Base-by-base conservation (phyloP, 2,797 vertebrate species). In the Pampus argenteus region DNA sequence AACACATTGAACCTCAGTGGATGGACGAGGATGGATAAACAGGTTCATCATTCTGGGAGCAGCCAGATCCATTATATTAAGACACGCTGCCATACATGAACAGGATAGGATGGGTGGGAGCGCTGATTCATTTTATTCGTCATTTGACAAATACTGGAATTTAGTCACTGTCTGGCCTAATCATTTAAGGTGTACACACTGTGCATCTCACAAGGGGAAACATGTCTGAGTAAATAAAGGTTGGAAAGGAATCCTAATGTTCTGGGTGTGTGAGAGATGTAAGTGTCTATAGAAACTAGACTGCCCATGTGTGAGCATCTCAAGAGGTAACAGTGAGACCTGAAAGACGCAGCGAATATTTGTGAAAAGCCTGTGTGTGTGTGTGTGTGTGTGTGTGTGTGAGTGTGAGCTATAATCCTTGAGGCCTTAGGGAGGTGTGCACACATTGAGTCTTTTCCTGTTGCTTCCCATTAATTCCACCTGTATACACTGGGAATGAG, bases 391-490 rank as follows among this genome's bases (percentile, higher is more conserved):
- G 64, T 20, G 29, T n/a, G 66, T 52, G 50, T 79, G 71, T 72
- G 78, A 61, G 83, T 55, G 64, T 20, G 29, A 72, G 70, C 68
- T 77, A 17, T 87, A 93, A 93, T 90, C 88, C 84, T 73, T 44
- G 38, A 82, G 86, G 80, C 84, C 79, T 87, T 60, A 72, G 78
- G 82, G 88, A 85, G 80, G 86, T 86, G 85, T 73, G 76, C 80
- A 78, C 82, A 84, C 74, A 85, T 71, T 76, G 78, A 88, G 70
- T 45, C 84, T 86, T 88, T 90, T 88, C 77, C 86, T 89, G 87
- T 87, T 88, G 82, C 81, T 92, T 92, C 85, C 88, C 85, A 90
- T 92, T 91, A 89, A 84, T 88, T 91, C 90, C 88, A 92, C 91
- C 90, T 92, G 86, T 87, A 89, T 86, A 89, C 90, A 92, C 88